Evolutionary conservation across 2,888 invertebrate species (phyloP).

Genomic region (Halictus ligatus): DNA sequence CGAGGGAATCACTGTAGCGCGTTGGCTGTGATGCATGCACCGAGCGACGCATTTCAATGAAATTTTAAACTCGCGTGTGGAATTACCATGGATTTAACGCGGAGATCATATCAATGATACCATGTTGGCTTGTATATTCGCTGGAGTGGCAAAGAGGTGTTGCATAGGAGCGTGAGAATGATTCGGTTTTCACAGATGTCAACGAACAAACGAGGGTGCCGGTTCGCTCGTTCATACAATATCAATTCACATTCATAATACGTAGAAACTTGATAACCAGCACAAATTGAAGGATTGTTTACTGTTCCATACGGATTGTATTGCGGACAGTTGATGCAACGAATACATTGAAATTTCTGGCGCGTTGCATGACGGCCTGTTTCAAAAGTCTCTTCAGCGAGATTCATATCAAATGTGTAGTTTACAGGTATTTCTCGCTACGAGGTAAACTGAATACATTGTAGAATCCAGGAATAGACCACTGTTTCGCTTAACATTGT

Average conservation of each 20-base stretch:
- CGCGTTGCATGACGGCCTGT: conserved; percentile 88
- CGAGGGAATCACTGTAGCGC: conserved; percentile 79
- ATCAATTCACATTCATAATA: conserved; percentile 92
- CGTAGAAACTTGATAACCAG: conserved; percentile 84
- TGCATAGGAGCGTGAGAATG: conserved; percentile 92
- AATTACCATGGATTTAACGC: conserved; percentile 94
- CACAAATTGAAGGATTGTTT: conserved; percentile 87
- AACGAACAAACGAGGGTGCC: conserved; percentile 99
- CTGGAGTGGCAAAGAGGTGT: conserved; percentile 92
- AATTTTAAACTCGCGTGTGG: conserved; percentile 97
- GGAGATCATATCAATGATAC: conserved; percentile 93
- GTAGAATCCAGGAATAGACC: conserved; percentile 87
- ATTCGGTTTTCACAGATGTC: conserved; percentile 97
- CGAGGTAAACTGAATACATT: conserved; percentile 89
- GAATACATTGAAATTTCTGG: conserved; percentile 94
- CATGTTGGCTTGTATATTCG: conserved; percentile 92
- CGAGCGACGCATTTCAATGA: conserved; percentile 92
- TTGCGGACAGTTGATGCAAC: conserved; percentile 90
- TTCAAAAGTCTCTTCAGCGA: conserved; percentile 84
- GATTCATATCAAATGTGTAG: conserved; percentile 93
- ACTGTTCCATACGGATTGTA: no score
- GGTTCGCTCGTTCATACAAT: conserved; percentile 97
- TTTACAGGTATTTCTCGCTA: conserved; percentile 97
- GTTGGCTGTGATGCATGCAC: conserved; percentile 90
- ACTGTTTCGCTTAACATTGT: no score